phyloP scores from a whole-genome alignment of 2,888 invertebrate genomes.

The Morpho deidamia region DNA sequence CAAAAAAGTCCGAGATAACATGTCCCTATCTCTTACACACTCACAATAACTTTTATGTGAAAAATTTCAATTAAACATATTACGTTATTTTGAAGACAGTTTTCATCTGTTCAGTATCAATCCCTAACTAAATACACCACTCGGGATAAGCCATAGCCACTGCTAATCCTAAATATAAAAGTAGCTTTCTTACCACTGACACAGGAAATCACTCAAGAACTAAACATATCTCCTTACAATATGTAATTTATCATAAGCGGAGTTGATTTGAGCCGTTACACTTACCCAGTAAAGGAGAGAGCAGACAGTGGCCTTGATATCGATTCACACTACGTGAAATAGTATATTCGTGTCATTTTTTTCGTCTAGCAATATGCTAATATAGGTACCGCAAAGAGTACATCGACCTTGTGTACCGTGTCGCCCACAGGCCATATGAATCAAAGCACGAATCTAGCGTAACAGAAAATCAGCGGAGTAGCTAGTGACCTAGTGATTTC shows the following conservation, averaged over 20 bases:
- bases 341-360: conserved; percentile 70
- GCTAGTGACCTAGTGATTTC: conserved; percentile 75
- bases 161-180: conserved; percentile 26
- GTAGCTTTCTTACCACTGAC: conserved; percentile 67
- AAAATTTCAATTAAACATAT: too few relatives aligned
- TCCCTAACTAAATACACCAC: too few relatives aligned
- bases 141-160: too few relatives aligned
- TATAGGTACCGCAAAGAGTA: conserved; percentile 73
- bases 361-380: conserved; percentile 70
- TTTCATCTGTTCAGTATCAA: too few relatives aligned
- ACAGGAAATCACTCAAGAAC: conserved; percentile 67
- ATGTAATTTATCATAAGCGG: conserved; percentile 69
- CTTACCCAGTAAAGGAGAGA: conserved; percentile 75
- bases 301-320: conserved; percentile 69
- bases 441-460: conserved; percentile 57
- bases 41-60: too few relatives aligned
- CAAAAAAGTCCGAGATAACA: too few relatives aligned
- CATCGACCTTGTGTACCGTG: conserved; percentile 62
- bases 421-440: conserved; percentile 62
- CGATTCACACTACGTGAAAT: conserved; percentile 55
- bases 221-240: conserved; percentile 72
- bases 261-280: conserved; percentile 71
- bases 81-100: too few relatives aligned
- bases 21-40: too few relatives aligned
- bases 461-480: conserved; percentile 40